Evolutionary conservation across 2,888 invertebrate species (phyloP), one percentile per base, ranked within the genome.

Genomic region (Subacronicta megacephala): DNA sequence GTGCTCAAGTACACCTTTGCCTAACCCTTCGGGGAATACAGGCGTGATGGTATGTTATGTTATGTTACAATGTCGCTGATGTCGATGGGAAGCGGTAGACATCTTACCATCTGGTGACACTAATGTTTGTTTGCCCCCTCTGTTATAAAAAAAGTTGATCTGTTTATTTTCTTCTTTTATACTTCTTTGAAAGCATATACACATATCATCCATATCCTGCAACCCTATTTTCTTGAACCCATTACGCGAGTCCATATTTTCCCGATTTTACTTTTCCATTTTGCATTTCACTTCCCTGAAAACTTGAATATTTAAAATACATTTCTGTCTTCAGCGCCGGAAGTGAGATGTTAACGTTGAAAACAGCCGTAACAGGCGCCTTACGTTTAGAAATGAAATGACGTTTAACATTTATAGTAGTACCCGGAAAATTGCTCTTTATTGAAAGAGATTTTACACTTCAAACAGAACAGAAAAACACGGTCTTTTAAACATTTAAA

Each of bases 251-350:
- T 17, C 7, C 2, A 31, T 52, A 44, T 50, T 47, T 47, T 3
- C 17, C 20, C 3, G 31, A 36, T 17, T 16, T 17, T 13, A 47
- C n/a, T 40, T 45, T 54, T 45, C 43, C 5, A 3, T 20, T 16
- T 9, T 18, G 20, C 36, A 31, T 20, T 26, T 38, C 31, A 31
- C 31, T 49, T 31, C 7, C n/a, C n/a, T 38, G 4, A 6, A 5
- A 31, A 40, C 18, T 37, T 33, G 18, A 70, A 70, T 63, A 63
- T 70, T 64, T 70, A 64, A 63, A 69, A 33, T 37, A 49, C 33
- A 40, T 43, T 65, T 56, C 40, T 57, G 36, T 33, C 46, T 65
- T 56, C 40, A 63, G 7, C 40, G 29, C 37, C 36, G 64, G 57
- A 57, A 63, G 29, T 31, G 15, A 33, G 20, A 55, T 46, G 70